Conservation (phyloP, 2,797 vertebrate genomes). For the Oreochromis grahami region DNA sequence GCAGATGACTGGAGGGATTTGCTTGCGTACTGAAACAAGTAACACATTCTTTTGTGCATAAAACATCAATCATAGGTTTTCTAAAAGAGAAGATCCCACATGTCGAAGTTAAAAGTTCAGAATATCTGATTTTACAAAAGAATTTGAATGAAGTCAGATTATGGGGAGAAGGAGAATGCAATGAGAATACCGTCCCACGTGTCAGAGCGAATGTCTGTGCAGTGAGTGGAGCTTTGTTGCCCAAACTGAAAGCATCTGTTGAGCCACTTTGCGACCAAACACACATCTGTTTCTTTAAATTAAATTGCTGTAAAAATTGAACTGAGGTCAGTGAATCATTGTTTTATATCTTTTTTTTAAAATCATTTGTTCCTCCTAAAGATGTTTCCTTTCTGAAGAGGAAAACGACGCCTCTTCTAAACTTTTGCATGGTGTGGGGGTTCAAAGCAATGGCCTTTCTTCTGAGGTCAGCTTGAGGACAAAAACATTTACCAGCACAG, state of each 20-base stretch:
- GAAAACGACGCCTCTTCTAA: not conserved
- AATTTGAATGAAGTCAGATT: not conserved
- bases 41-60: not conserved
- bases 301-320: not conserved
- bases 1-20: not conserved
- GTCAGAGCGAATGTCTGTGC: not conserved
- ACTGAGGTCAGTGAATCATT: conserved; percentile 13
- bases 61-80: not conserved
- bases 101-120: not conserved
- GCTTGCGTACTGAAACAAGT: not conserved
- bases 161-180: not conserved
- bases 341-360: conserved; percentile 6
- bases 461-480: conserved; percentile 8
- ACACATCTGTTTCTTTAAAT: conserved; percentile 46
- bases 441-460: not conserved
- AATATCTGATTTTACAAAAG: not conserved
- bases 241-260: conserved; percentile 47
- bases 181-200: not conserved
- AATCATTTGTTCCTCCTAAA: conserved; percentile 12
- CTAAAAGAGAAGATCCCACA: not conserved
- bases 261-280: conserved; percentile 14
- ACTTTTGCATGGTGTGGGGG: not conserved
- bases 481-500: not conserved
- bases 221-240: not conserved
- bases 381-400: not conserved